Evolutionary conservation across 2,888 invertebrate genomes (phyloP).

Genomic region (Dryobotodes eremita): DNA sequence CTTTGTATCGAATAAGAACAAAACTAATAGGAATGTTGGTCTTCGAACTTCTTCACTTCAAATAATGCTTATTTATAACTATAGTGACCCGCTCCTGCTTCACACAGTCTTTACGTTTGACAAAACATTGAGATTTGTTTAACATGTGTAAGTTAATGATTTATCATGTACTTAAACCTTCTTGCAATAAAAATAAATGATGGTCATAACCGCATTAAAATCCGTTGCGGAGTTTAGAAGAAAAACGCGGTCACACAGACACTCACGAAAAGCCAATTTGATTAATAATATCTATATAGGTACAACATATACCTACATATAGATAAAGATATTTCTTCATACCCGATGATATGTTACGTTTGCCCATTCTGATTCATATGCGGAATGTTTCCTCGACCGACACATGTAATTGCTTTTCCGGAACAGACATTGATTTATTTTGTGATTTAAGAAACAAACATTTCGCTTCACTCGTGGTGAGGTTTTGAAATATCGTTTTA

Average conservation of each 20-base stretch:
- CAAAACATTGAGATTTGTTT: neutral
- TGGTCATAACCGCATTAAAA: neutral
- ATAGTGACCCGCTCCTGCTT: neutral
- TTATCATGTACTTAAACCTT: neutral
- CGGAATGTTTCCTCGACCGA: conserved; percentile 46
- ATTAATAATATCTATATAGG: too few species aligned
- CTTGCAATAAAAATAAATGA: neutral
- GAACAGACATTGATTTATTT: conserved; percentile 51
- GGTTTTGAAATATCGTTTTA: conserved; percentile 35
- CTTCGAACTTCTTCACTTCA: conserved; percentile 31
- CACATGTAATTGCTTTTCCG: conserved; percentile 37
- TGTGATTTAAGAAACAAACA: conserved; percentile 52
- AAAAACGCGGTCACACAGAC: too few species aligned
- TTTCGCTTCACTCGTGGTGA: conserved; percentile 17
- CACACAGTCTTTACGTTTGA: neutral
- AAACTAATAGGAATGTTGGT: conserved; percentile 46
- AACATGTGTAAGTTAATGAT: neutral
- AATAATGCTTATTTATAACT: conserved; percentile 36
- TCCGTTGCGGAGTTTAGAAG: neutral
- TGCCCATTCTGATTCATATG: conserved; percentile 46
- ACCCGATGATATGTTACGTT: conserved; percentile 38
- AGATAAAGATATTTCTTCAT: conserved; percentile 11
- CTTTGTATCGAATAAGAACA: conserved; percentile 53
- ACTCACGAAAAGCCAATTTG: neutral
- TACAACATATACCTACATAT: too few species aligned